Conservation (phyloP, 2,113 vertebrate species). For the Zosterops hypoxanthus region DNA sequence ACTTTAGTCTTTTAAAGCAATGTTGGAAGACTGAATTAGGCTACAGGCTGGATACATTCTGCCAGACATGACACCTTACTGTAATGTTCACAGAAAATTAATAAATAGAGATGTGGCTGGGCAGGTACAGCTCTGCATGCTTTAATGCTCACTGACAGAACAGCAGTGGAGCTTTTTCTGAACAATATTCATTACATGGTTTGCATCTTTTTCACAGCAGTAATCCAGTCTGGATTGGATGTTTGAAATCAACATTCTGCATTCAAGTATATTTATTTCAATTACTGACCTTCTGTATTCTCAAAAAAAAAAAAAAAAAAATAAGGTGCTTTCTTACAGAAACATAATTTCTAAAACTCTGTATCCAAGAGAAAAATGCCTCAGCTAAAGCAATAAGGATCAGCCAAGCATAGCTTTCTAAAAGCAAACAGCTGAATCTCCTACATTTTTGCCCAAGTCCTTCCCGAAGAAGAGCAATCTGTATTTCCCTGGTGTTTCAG, state of each 20-base stretch:
- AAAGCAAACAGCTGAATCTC: background rate
- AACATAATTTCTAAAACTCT: background rate
- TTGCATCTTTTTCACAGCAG: background rate
- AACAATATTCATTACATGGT: background rate
- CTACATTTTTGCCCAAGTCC: background rate
- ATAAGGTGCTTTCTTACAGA: background rate
- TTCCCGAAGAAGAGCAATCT: background rate
- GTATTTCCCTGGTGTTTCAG: background rate
- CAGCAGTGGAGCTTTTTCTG: background rate
- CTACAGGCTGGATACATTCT: background rate
- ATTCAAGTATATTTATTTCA: background rate
- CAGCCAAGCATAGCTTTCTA: background rate
- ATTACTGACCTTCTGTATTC: background rate
- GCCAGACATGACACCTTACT: background rate
- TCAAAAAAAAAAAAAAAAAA: background rate
- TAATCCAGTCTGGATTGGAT: background rate
- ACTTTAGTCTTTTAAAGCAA: background rate
- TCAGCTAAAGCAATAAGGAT: background rate
- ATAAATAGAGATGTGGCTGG: background rate
- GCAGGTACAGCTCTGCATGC: background rate
- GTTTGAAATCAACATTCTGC: background rate
- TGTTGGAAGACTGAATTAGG: background rate
- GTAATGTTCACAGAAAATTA: background rate
- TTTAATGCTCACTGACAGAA: background rate
- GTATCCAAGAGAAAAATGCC: background rate